These are phyloP conservation scores for Taurulus bubalis DNA, from an alignment of 2,113 vertebrate genomes.

Conservation along the genomic window DNA sequence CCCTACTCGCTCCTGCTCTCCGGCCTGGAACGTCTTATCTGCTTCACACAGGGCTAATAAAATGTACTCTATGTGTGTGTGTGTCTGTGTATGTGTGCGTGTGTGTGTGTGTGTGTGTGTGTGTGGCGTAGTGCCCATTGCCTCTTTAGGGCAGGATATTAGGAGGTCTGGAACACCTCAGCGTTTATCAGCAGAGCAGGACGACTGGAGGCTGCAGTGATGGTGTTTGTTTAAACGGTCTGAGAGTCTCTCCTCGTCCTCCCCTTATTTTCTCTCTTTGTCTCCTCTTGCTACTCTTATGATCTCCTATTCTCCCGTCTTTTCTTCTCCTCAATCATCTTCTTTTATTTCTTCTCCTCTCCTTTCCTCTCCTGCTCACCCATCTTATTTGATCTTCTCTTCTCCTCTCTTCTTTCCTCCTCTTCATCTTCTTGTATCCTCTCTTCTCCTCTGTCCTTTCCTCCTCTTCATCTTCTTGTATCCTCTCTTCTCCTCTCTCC, in stretches of 20 bases:
- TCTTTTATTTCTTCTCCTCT: background rate
- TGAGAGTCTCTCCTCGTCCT: background rate
- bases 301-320: background rate
- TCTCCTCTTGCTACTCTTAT: background rate
- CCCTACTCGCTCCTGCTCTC: conserved; percentile 40
- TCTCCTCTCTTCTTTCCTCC: background rate
- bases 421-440: no score
- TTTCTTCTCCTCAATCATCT: no score
- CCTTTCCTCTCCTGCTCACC: no score
- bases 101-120: conserved; percentile 27
- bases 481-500: no score
- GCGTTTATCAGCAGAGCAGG: conserved; percentile 63
- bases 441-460: background rate
- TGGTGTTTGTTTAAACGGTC: conserved; percentile 47
- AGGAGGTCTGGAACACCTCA: conserved; percentile 78
- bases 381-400: no score
- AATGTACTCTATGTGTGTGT: conserved; percentile 39
- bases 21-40: conserved; percentile 71
- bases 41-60: conserved; percentile 71
- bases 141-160: conserved; percentile 75
- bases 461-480: no score
- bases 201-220: conserved; percentile 43
- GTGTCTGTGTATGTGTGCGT: conserved; percentile 31
- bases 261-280: background rate
- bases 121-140: conserved; percentile 59